phyloP scores from a whole-genome alignment of 2,888 invertebrate genomes.

The Fragum fragum region DNA sequence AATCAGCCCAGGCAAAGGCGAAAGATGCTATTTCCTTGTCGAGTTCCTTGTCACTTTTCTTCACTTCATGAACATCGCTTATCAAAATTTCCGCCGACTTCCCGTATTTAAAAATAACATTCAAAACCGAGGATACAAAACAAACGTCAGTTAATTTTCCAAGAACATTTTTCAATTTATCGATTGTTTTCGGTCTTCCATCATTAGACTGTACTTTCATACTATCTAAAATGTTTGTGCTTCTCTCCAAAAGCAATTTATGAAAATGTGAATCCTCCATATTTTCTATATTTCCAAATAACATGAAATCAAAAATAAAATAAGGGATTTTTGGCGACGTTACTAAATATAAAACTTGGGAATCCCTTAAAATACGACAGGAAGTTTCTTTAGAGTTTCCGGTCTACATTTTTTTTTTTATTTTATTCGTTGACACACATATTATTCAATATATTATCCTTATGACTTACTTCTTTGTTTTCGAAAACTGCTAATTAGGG shows the following conservation, averaged over 20 bases:
- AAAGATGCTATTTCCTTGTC: constrained; percentile 37
- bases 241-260: background rate
- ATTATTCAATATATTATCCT: too few species aligned
- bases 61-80: constrained; percentile 19
- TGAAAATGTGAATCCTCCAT: too few species aligned
- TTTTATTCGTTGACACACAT: too few species aligned
- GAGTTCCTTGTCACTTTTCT: constrained; percentile 32
- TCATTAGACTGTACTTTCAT: constrained; percentile 39
- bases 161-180: constrained; percentile 40
- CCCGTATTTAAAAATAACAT: constrained; percentile 27
- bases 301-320: background rate
- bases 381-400: too few species aligned
- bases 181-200: constrained; percentile 39
- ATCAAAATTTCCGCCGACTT: background rate
- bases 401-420: too few species aligned
- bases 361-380: background rate
- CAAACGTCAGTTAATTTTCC: constrained; percentile 35
- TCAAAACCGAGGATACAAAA: constrained; percentile 34
- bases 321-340: background rate
- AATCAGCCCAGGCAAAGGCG: background rate
- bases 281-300: too few species aligned
- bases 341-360: constrained; percentile 16
- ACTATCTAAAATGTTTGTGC: constrained; percentile 26
- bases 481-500: too few species aligned
- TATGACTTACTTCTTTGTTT: too few species aligned